phyloP scores from a whole-genome alignment of 2,888 invertebrate species.

The Leuctra nigra region DNA sequence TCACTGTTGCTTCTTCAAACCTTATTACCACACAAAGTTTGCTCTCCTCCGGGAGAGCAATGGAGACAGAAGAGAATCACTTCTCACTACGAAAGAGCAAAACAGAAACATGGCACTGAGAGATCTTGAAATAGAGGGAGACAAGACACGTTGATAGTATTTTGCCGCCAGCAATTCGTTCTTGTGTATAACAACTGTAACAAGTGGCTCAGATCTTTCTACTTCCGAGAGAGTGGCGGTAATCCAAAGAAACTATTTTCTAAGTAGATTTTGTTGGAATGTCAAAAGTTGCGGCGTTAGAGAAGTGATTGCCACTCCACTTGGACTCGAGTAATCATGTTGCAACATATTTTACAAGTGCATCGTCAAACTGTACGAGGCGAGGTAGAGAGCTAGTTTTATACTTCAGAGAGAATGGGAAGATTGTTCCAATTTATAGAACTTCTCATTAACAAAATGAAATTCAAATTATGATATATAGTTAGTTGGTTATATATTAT shows the following conservation, averaged over 20 bases:
- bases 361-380: too few relatives aligned
- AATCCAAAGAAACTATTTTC: neutral
- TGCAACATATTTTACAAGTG: too few relatives aligned
- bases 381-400: too few relatives aligned
- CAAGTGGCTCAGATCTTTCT: conserved; percentile 10
- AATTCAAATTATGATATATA: too few relatives aligned
- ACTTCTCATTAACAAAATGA: too few relatives aligned
- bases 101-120: neutral
- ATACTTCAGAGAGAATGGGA: too few relatives aligned
- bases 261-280: conserved; percentile 1
- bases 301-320: too few relatives aligned
- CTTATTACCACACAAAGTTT: conserved; percentile 4
- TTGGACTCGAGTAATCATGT: too few relatives aligned
- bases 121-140: neutral
- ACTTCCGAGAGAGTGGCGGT: neutral
- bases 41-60: neutral
- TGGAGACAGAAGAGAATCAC: neutral
- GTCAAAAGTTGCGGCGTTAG: neutral
- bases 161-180: neutral
- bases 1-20: conserved; percentile 3
- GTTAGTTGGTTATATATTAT: too few relatives aligned
- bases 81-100: neutral
- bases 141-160: neutral
- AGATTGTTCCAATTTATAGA: too few relatives aligned
- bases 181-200: neutral